Conservation (phyloP, 2,113 vertebrate species). For the Otus sunia region DNA sequence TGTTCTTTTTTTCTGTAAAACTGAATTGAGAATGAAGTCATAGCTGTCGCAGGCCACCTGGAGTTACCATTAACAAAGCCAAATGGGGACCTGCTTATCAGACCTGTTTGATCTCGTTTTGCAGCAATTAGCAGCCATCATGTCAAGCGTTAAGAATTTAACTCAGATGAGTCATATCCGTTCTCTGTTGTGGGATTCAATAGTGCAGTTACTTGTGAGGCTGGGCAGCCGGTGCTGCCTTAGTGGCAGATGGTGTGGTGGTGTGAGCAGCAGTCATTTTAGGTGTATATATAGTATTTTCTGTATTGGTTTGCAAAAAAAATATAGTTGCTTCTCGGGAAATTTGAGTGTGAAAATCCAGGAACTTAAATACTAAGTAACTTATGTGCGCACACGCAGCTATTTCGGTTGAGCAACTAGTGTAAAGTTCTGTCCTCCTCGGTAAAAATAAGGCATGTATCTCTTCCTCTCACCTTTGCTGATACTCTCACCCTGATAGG, state of each 20-base stretch:
- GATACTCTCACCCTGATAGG: background rate
- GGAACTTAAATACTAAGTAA: background rate
- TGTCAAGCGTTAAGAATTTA: conserved; percentile 49
- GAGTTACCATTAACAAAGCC: background rate
- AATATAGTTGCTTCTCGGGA: background rate
- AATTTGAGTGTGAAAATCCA: background rate
- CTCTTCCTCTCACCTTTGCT: background rate
- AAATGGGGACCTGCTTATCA: conserved; percentile 10
- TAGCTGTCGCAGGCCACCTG: background rate
- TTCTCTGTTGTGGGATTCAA: conserved; percentile 31
- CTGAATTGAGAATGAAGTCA: background rate
- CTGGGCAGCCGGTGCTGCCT: background rate
- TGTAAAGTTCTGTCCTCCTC: background rate
- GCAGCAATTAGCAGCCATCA: conserved; percentile 44
- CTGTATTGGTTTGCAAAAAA: background rate
- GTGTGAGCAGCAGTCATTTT: background rate
- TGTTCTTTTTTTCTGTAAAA: background rate
- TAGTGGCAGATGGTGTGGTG: background rate
- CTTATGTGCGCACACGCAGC: fast-evolving
- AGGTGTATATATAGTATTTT: background rate
- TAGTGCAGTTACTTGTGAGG: background rate
- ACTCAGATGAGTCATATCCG: conserved; percentile 62
- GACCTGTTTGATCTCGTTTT: conserved; percentile 50
- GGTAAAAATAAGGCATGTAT: background rate
- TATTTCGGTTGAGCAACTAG: background rate